phyloP scores from a whole-genome alignment of 2,797 vertebrate species.

The Apogon hyalosoma region DNA sequence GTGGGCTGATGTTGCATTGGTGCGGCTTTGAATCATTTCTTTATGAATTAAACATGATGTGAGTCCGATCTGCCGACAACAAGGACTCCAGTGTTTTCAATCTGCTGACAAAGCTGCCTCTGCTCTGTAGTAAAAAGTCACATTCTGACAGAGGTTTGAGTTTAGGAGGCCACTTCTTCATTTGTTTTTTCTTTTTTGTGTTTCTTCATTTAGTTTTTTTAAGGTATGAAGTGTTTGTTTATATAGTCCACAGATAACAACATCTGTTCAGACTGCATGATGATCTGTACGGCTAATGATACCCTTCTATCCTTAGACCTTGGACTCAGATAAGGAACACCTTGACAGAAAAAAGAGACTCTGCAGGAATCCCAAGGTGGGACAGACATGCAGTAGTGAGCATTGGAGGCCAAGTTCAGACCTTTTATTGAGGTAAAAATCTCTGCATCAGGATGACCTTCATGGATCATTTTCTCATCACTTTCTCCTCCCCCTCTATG shows the following conservation, averaged over 20 bases:
- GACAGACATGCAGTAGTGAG: too few relatives aligned
- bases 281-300: neutral
- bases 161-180: neutral
- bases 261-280: neutral
- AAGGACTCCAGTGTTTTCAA: slow-evolving; percentile 35
- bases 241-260: neutral
- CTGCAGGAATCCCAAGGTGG: too few relatives aligned
- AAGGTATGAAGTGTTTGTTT: neutral
- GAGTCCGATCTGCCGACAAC: slow-evolving; percentile 33
- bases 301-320: slow-evolving; percentile 3
- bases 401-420: neutral
- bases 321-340: slow-evolving; percentile 7
- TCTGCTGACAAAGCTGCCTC: slow-evolving; percentile 27
- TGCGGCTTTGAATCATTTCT: slow-evolving; percentile 36
- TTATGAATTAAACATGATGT: slow-evolving; percentile 52
- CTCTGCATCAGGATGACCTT: too few relatives aligned
- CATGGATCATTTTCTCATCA: too few relatives aligned
- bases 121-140: slow-evolving; percentile 1
- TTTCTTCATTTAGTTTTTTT: neutral
- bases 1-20: slow-evolving; percentile 29
- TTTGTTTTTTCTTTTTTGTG: neutral
- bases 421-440: neutral
- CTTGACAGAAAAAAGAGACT: neutral
- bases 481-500: too few relatives aligned
- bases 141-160: neutral